Base-by-base conservation (phyloP, 2,888 invertebrate genomes). In the Autographa gamma region DNA sequence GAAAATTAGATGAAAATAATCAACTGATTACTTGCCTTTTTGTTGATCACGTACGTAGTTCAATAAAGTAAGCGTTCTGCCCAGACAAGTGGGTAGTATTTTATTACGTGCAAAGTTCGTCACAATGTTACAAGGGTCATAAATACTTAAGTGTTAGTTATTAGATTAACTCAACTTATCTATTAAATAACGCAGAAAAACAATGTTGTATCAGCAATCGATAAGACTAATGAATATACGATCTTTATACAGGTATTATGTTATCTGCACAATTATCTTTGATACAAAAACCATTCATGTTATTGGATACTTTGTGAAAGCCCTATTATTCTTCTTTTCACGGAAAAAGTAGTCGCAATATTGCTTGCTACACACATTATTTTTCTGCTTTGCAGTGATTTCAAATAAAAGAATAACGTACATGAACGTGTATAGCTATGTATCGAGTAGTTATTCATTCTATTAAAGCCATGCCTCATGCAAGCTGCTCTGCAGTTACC, bases 381-480 rank as follows among this genome's bases (percentile, higher is more conserved):
- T 74, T 77, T 60, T 52, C 62, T 63, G 66, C 60, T 11, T 60
- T 56, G 13, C 25, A n/a, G 60, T 38, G 48, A 73, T 73, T 68
- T 19, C 11, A 76, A 70, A 76, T 70, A 74, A 77, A 70, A 73
- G 64, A 66, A 73, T 75, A 88, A 95, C 95, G 86, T 95, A 95
- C 95, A 94, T 93, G 95, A 95, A 85, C 88, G 90, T 78, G 92
- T 91, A 86, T 89, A 89, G 85, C 87, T 91, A 84, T 90, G 88
- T 83, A 90, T 86, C 80, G 89, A 87, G 87, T 89, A 86, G 89
- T 90, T 92, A 91, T 89, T 93, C 84, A 91, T 85, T 93, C 89
- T 95, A 93, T 88, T 85, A 83, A 93, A 92, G 91, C 92, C 91
- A 89, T 93, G 90, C 86, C 90, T 91, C 94, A 93, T 94, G 93